Conservation (phyloP, 2,797 vertebrate genomes). For the Anguilla marmorata region DNA sequence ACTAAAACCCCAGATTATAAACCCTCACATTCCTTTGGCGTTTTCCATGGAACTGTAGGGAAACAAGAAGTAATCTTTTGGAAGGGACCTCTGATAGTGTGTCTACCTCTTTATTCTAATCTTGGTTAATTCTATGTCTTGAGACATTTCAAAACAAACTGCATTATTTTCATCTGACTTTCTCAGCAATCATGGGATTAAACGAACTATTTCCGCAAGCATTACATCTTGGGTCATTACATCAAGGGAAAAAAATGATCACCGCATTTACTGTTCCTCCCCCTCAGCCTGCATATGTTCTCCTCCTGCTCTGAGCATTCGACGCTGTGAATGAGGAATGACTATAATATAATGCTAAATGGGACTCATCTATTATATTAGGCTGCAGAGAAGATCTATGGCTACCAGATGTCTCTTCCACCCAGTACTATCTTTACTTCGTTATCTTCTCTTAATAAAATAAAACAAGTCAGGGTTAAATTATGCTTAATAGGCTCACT, state of each 20-base stretch:
- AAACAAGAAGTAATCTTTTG: background rate
- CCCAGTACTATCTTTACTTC: background rate
- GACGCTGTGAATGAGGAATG: conserved; percentile 10
- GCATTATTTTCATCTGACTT: background rate
- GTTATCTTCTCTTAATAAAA: conserved; percentile 18
- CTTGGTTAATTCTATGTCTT: conserved; percentile 7
- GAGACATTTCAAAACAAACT: background rate
- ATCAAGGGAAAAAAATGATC: background rate
- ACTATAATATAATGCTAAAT: conserved; percentile 9
- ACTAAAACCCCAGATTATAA: background rate
- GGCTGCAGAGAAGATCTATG: conserved; percentile 11
- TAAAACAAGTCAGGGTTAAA: background rate
- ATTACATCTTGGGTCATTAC: background rate
- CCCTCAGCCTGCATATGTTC: background rate
- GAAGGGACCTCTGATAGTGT: background rate
- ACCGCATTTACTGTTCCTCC: background rate
- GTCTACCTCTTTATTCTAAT: conserved; percentile 15
- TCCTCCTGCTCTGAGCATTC: background rate
- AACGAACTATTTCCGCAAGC: background rate
- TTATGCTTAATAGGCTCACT: conserved; percentile 7
- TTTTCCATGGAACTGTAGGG: background rate
- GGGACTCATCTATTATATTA: conserved; percentile 5
- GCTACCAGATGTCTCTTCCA: conserved; percentile 15
- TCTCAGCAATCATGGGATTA: conserved; percentile 16
- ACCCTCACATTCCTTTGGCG: background rate